These are phyloP conservation scores for Sipha flava DNA, from an alignment of 1,140 invertebrate species.

Conservation along the genomic window DNA sequence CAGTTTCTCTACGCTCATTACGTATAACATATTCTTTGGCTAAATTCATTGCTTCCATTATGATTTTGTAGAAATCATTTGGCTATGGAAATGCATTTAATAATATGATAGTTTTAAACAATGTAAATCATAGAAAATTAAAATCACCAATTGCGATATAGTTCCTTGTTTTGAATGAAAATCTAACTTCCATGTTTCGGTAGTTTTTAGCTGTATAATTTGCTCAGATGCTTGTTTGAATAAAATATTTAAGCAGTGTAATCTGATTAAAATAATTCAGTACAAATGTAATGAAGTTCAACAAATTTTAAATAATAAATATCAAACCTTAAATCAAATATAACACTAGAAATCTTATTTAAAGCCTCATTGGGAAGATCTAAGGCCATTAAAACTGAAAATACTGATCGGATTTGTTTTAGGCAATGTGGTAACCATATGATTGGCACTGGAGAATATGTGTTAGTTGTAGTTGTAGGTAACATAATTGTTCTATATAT, in stretches of 20 bases:
- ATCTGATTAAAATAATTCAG: conserved; percentile 45
- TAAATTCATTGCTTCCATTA: conserved; percentile 73
- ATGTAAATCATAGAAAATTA: neutral
- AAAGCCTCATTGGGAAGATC: conserved; percentile 74
- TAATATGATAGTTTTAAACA: neutral
- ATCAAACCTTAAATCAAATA: conserved; percentile 66
- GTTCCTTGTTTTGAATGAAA: conserved; percentile 70
- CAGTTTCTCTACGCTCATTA: conserved; percentile 59
- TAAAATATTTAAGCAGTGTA: conserved; percentile 75
- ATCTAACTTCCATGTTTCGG: conserved; percentile 83
- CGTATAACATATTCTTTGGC: conserved; percentile 76
- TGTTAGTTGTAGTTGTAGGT: conserved; percentile 11
- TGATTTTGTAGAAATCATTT: conserved; percentile 69
- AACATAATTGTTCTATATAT: conserved; percentile 27
- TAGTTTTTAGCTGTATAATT: conserved; percentile 63
- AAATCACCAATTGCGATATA: conserved; percentile 68
- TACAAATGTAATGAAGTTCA: conserved; percentile 22
- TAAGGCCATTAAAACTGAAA: conserved; percentile 58
- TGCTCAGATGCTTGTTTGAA: conserved; percentile 75
- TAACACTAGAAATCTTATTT: conserved; percentile 70
- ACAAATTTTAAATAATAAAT: neutral
- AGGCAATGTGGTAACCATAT: conserved; percentile 73
- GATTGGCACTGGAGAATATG: conserved; percentile 3
- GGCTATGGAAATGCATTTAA: conserved; percentile 55
- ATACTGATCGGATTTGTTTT: conserved; percentile 59